A percentile compares a stretch with the other conserved stretches of the same genome.
Conservation (phyloP, 2,113 vertebrate species). For the Petroica traversi region DNA sequence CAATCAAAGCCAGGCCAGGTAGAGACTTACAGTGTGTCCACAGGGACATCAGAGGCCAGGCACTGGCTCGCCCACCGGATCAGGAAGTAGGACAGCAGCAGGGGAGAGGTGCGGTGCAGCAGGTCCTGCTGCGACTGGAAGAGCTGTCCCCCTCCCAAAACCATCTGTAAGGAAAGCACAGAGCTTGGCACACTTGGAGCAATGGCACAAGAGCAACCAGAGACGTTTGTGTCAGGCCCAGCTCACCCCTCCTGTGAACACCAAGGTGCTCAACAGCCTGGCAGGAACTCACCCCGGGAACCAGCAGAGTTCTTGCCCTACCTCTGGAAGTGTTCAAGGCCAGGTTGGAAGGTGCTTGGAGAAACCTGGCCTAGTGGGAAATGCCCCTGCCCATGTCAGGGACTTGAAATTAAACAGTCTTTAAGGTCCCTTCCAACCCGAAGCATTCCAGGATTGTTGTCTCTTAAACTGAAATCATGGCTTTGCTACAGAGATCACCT, state of each 20-base stretch:
- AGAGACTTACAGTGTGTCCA: slow-evolving; percentile 87
- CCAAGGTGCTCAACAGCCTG: background rate
- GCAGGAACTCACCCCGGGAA: background rate
- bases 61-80: slow-evolving; percentile 86
- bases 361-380: background rate
- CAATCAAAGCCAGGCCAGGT: background rate
- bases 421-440: background rate
- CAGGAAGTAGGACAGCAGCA: slow-evolving; percentile 88
- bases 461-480: background rate
- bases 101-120: slow-evolving; percentile 85
- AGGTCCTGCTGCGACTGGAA: slow-evolving; percentile 92
- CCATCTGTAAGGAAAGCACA: slow-evolving; percentile 71
- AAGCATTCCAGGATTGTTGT: background rate
- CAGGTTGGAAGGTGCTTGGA: background rate
- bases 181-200: background rate
- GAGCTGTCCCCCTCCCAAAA: slow-evolving; percentile 81
- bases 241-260: fast-evolving
- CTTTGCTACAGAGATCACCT: background rate
- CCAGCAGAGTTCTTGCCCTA: background rate
- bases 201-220: fast-evolving
- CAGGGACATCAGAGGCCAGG: slow-evolving; percentile 80
- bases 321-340: background rate
- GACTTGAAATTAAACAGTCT: background rate
- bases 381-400: background rate
- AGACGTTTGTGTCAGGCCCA: background rate